Conservation (phyloP, 2,113 vertebrate genomes). For the Ophthalmolycus amberensis region DNA sequence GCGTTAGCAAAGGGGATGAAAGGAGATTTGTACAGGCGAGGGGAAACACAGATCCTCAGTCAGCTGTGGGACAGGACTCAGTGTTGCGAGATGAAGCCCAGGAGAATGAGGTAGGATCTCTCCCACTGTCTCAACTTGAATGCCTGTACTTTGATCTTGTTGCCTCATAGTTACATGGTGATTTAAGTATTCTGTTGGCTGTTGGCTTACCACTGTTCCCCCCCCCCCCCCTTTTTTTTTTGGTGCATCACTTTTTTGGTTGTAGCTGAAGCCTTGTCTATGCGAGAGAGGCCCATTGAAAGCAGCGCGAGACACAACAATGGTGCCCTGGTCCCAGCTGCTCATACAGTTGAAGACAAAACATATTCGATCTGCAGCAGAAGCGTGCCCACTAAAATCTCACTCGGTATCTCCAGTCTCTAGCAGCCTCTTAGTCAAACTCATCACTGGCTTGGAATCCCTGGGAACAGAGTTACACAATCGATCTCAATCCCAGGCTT, state of each 20-base stretch:
- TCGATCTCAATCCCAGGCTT: background rate
- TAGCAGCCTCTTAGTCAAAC: background rate
- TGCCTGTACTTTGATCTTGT: background rate
- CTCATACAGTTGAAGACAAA: slow-evolving; percentile 41
- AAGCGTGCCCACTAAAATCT: background rate
- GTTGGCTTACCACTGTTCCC: background rate
- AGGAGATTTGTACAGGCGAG: slow-evolving; percentile 67
- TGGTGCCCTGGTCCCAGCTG: slow-evolving; percentile 39
- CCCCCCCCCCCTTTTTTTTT: background rate
- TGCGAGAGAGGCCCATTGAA: slow-evolving; percentile 19
- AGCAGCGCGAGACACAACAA: slow-evolving; percentile 39
- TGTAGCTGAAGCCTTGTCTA: slow-evolving; percentile 1
- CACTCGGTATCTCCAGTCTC: background rate
- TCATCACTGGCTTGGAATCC: background rate
- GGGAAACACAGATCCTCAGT: slow-evolving; percentile 51
- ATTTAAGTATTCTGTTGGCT: background rate
- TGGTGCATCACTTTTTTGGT: background rate
- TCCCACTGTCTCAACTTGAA: background rate
- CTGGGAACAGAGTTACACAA: background rate
- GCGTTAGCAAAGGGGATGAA: slow-evolving; percentile 65
- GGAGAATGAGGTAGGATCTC: slow-evolving; percentile 65
- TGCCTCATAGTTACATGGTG: background rate
- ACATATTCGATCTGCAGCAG: slow-evolving; percentile 18
- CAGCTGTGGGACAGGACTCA: slow-evolving; percentile 49
- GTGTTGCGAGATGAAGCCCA: slow-evolving; percentile 54